A percentile compares a stretch with the other conserved stretches of the same genome.
Conservation (phyloP, 2,888 invertebrate species). For the Zygaena filipendulae region DNA sequence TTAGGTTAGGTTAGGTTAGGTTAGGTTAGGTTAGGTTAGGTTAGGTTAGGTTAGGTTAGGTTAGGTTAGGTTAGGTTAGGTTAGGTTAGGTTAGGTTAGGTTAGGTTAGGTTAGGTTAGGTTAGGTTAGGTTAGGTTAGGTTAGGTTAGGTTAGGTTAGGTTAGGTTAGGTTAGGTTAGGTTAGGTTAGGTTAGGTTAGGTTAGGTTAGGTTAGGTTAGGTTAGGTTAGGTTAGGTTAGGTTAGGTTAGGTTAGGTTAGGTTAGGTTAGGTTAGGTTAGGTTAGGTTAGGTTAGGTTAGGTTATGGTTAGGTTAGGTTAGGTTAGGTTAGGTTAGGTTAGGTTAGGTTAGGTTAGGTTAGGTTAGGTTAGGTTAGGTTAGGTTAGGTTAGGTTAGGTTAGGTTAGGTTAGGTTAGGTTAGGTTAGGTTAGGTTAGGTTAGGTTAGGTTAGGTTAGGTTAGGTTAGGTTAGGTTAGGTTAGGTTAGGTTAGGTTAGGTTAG, state of each 20-base stretch:
- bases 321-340: constrained; percentile 15
- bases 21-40: constrained; percentile 17
- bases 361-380: constrained; percentile 10
- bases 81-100: constrained; percentile 18
- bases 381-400: constrained; percentile 11
- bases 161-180: constrained; percentile 18
- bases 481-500: constrained; percentile 14
- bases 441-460: constrained; percentile 13
- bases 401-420: constrained; percentile 10
- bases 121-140: constrained; percentile 17
- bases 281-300: constrained; percentile 14
- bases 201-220: constrained; percentile 15
- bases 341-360: constrained; percentile 14
- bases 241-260: constrained; percentile 12
- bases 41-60: constrained; percentile 15
- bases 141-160: constrained; percentile 15
- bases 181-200: constrained; percentile 17
- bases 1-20: constrained; percentile 18
- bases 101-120: constrained; percentile 16
- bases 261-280: constrained; percentile 10
- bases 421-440: constrained; percentile 14
- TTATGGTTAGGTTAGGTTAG: constrained; percentile 11
- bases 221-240: constrained; percentile 12
- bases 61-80: constrained; percentile 16
- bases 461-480: constrained; percentile 12